Percentiles rank a stretch among this genome's conserved stretches.
These are phyloP conservation scores for Tachysurus vachellii DNA, from an alignment of 2,113 vertebrate genomes.

Conservation along the genomic window DNA sequence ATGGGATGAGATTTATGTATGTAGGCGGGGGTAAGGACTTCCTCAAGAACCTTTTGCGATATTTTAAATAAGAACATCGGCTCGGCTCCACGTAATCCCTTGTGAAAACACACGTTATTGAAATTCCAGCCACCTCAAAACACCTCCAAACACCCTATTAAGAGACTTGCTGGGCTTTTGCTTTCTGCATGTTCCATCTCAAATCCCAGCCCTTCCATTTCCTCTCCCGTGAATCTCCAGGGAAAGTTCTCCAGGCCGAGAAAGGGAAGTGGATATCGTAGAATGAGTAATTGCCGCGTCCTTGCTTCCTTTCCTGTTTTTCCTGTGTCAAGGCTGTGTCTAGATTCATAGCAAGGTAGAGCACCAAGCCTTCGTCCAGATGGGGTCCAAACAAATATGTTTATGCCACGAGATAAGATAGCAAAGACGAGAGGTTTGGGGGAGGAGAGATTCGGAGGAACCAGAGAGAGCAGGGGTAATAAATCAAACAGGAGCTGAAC, in stretches of 20 bases:
- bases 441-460: background rate
- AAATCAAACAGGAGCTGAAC: conserved; percentile 47
- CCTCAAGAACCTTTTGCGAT: background rate
- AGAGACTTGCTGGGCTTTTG: background rate
- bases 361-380: conserved; percentile 29
- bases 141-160: background rate
- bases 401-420: conserved; percentile 44
- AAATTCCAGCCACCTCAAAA: background rate
- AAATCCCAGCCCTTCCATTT: background rate
- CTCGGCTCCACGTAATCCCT: background rate
- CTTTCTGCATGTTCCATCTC: background rate
- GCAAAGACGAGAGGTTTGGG: background rate
- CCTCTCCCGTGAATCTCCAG: conserved; percentile 25
- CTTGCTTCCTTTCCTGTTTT: conserved; percentile 2
- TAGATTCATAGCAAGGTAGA: conserved; percentile 38
- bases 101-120: background rate
- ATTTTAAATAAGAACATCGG: background rate
- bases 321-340: conserved; percentile 17
- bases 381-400: conserved; percentile 41
- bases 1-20: background rate
- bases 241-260: background rate
- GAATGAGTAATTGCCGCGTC: conserved; percentile 43
- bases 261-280: background rate
- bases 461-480: conserved; percentile 37
- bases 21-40: background rate